phyloP scores from a whole-genome alignment of 1,140 invertebrate genomes.

The Cherax quadricarinatus region DNA sequence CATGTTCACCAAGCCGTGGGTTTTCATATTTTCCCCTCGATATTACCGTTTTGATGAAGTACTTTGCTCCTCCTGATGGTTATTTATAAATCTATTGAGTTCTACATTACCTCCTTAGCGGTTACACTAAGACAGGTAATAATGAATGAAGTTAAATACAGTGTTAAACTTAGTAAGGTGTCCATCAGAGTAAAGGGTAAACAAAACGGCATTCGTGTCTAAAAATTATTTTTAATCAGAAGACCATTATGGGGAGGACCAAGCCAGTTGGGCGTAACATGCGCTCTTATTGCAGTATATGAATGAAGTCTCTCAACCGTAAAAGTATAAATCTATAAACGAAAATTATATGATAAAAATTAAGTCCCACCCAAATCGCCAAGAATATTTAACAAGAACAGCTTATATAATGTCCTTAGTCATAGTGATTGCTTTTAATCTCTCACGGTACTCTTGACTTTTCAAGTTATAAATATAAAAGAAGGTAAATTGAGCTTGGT shows the following conservation, averaged over 20 bases:
- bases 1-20: background rate
- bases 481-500: too few species aligned
- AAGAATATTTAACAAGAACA: too few species aligned
- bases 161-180: too few species aligned
- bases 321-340: background rate
- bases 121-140: too few species aligned
- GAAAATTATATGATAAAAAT: background rate
- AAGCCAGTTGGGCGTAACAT: background rate
- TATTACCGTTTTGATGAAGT: slow-evolving; percentile 9
- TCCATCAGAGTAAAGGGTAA: too few species aligned
- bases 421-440: too few species aligned
- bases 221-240: background rate
- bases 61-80: background rate
- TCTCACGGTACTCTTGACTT: too few species aligned
- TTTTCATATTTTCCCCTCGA: slow-evolving; percentile 13
- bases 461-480: too few species aligned
- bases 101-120: too few species aligned
- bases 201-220: background rate
- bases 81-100: background rate
- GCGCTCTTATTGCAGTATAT: background rate
- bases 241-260: background rate
- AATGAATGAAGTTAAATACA: too few species aligned
- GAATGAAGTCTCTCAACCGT: background rate
- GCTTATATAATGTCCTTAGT: too few species aligned
- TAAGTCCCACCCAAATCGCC: background rate